Evolutionary conservation across 2,113 vertebrate genomes (phyloP), one percentile per base, ranked within the genome.

Genomic region (Hippocampus mohnikei): DNA sequence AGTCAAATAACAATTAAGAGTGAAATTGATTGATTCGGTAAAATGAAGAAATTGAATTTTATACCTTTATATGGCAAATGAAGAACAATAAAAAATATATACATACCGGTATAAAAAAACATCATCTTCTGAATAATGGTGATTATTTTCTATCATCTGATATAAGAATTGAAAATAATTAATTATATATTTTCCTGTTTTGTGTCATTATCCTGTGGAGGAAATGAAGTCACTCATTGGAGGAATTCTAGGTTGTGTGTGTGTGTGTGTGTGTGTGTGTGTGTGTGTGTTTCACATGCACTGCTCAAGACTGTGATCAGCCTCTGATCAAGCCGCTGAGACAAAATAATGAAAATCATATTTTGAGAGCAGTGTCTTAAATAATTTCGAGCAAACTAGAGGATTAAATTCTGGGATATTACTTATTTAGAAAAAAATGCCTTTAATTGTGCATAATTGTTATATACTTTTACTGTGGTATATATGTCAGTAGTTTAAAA

Each of bases 191-290:
- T 42, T 73, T 25, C 58, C 48, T 72, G 71, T 78, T 74, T 74
- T 75, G 70, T 76, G 80, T 73, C 81, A 73, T 44, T 44, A 44
- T 9, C 67, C 52, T 48, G 77, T 59, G 23, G 66, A 77, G 80
- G 73, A 85, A 82, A 76, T 78, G 78, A 44, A 77, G 77, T 79
- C 76, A 74, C 74, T 78, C 71, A 69, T 72, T 78, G 84, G 73
- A 50, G 80, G 77, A 77, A 84, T 76, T 84, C 81, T 44, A 3
- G 2, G 55, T 27, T 84, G 84, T 72, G 68, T 76, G 72, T 81
- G 85, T 82, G 78, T 85, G 84, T 12, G 55, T 23, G 23, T 15
- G 55, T 23, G n/a, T 1, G 55, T 56, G 23, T 13, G 55, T 15
- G 15, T 18, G 23, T 60, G 25, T 29, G 27, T 33, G 13, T 18